Base-by-base conservation (phyloP, 1,140 invertebrate genomes). In the Drosophila gunungcola region DNA sequence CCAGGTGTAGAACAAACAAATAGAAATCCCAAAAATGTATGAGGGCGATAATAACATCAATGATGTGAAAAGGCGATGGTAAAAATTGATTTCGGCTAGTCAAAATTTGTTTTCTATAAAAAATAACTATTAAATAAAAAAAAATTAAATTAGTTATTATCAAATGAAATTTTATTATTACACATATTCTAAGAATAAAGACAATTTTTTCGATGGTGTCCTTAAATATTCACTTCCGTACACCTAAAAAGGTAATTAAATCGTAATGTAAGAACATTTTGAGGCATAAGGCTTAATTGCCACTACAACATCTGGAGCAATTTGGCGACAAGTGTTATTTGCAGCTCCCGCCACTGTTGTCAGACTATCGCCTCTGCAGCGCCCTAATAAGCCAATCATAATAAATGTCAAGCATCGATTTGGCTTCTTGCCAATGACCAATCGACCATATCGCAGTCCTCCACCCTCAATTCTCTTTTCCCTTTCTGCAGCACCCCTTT, bases 331-430 rank as follows among this genome's bases (percentile, higher is more conserved):
- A 64, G 58, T 45, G 45, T 21, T 43, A 51, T 6, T 9, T 21
- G 3, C 39, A 36, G 21, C 34, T 21, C 27, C 36, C 11, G 25
- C 43, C 48, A 32, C 27, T 51, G 29, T 5, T 13, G 27, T 10
- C 48, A 52, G 48, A 21, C 48, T 45, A 32, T 63, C 27, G 69
- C 78, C 74, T 52, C 49, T 52, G 48, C 65, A 65, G 54, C 45
- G 74, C 58, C 79, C 84, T 88, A 88, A 88, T 88, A 89, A 88
- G 83, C 80, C 83, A 80, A 88, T 88, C 83, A 88, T 89, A 88
- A 88, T 89, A 88, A 88, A 88, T 88, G 83, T 88, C 83, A 88
- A 89, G 83, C 84, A 89, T 63, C 67, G 60, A 77, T 70, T 89
- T 88, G 83, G 83, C 83, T 73, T 70, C 49, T 21, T 77, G 83